phyloP scores from a whole-genome alignment of 2,113 vertebrate species.

The Hippolais icterina region DNA sequence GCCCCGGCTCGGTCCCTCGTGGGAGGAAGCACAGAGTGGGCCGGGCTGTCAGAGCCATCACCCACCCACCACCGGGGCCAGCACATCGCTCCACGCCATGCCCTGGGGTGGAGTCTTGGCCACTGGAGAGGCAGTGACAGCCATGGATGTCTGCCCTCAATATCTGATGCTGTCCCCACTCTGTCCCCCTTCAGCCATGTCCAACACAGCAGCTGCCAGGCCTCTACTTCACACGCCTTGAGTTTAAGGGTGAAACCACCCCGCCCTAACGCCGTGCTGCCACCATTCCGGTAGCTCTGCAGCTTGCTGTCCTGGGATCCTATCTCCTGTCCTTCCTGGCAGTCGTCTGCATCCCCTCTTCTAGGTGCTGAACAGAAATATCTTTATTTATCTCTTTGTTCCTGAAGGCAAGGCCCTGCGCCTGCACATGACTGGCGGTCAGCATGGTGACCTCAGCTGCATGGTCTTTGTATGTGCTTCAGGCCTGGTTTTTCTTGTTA shows the following conservation, averaged over 20 bases:
- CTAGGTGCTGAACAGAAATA: neutral
- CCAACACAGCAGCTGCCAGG: neutral
- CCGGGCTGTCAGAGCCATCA: neutral
- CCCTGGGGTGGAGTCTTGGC: neutral
- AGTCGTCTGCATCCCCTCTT: neutral
- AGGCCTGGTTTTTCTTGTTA: neutral
- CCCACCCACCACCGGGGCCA: neutral
- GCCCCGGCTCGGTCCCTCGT: neutral
- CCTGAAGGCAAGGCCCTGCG: neutral
- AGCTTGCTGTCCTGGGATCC: neutral
- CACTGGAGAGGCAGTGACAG: accelerated
- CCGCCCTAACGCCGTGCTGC: accelerated
- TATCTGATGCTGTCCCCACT: accelerated
- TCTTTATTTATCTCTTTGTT: neutral
- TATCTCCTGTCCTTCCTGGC: neutral
- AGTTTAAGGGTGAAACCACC: neutral
- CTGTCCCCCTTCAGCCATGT: neutral
- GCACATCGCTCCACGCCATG: accelerated
- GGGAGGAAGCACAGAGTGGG: neutral
- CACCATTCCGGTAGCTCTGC: neutral
- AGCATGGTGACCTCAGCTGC: neutral
- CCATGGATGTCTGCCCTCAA: accelerated
- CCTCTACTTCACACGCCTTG: neutral
- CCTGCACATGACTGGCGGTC: neutral
- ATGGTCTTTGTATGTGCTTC: neutral